Conservation (phyloP, 1,140 invertebrate genomes). For the Drosophila sucinea region DNA sequence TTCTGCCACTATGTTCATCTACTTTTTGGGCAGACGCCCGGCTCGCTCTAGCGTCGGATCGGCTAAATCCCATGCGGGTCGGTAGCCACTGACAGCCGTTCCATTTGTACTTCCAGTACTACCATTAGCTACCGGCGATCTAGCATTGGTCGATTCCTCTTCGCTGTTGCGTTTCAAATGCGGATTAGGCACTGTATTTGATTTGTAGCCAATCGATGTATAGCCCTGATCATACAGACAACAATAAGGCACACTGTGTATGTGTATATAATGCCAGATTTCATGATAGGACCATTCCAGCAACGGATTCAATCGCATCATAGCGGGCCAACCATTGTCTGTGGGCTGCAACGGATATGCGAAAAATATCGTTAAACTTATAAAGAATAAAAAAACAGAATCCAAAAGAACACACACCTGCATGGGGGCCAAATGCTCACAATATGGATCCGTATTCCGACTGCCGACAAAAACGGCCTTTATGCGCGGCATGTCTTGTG, state of each 20-base stretch:
- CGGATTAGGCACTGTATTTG: slow-evolving; percentile 92
- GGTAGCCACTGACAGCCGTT: slow-evolving; percentile 83
- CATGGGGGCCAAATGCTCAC: slow-evolving; percentile 87
- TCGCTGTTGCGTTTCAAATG: slow-evolving; percentile 84
- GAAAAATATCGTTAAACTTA: neutral
- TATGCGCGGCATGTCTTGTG: slow-evolving; percentile 87
- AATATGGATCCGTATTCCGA: slow-evolving; percentile 92
- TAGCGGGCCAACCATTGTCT: slow-evolving; percentile 93
- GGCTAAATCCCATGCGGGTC: slow-evolving; percentile 91
- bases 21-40: slow-evolving; percentile 84
- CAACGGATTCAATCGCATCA: slow-evolving; percentile 94
- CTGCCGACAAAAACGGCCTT: slow-evolving; percentile 95
- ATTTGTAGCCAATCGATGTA: slow-evolving; percentile 92
- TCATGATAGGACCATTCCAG: slow-evolving; percentile 95
- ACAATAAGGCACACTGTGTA: slow-evolving; percentile 93
- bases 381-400: neutral
- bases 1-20: neutral
- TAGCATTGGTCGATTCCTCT: slow-evolving; percentile 47
- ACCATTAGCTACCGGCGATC: slow-evolving; percentile 83
- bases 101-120: slow-evolving; percentile 34
- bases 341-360: slow-evolving; percentile 86
- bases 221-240: slow-evolving; percentile 95
- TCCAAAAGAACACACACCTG: slow-evolving; percentile 84
- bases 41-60: slow-evolving; percentile 89
- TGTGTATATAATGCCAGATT: slow-evolving; percentile 94